Percentiles rank a stretch among this genome's conserved stretches.
Conservation (phyloP, 2,113 vertebrate species). For the Anoura caudifer region DNA sequence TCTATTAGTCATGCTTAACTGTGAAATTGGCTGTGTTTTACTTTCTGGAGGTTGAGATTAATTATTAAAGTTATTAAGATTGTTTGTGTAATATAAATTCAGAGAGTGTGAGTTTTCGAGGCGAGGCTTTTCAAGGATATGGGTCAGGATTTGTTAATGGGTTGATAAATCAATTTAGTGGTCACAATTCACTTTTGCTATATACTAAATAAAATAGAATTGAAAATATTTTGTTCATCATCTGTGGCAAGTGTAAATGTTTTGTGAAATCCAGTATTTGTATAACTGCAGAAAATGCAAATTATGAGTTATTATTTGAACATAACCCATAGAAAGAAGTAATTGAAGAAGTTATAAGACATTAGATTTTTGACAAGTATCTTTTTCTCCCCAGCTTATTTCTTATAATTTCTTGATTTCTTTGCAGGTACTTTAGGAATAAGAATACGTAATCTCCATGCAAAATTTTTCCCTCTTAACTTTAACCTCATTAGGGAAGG, state of each 20-base stretch:
- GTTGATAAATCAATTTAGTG: background rate
- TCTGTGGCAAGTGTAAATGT: background rate
- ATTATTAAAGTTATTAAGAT: background rate
- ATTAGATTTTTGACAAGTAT: background rate
- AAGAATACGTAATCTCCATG: background rate
- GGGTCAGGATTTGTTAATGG: background rate
- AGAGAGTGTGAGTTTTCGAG: background rate
- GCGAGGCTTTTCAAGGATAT: background rate
- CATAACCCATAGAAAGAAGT: background rate
- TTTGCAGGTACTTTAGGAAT: background rate
- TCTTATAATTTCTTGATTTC: background rate
- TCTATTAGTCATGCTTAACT: background rate
- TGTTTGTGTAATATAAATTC: background rate
- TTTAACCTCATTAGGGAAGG: background rate
- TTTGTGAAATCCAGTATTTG: background rate
- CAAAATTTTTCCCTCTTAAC: background rate
- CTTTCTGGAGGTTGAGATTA: background rate
- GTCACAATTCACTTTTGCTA: background rate
- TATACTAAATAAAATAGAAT: background rate
- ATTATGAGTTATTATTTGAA: background rate
- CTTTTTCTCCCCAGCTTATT: background rate
- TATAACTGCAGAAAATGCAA: background rate
- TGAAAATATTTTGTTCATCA: background rate
- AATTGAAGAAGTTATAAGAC: background rate
- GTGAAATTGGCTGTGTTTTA: background rate